These are phyloP conservation scores for Drosophila prostipennis DNA, from an alignment of 2,888 invertebrate genomes.

Conservation along the genomic window DNA sequence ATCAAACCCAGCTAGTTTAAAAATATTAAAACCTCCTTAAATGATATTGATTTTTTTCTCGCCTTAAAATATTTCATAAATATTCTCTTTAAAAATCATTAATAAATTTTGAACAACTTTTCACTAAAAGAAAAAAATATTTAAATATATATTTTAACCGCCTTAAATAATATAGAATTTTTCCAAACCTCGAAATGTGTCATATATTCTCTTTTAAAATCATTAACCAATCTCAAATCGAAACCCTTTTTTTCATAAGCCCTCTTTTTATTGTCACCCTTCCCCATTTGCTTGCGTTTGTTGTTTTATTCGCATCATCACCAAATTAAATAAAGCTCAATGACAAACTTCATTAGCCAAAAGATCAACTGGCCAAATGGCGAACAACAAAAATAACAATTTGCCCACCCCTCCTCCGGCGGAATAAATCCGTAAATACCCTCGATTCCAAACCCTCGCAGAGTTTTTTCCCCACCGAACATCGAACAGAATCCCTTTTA, in stretches of 20 bases:
- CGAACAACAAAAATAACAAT: constrained; percentile 70
- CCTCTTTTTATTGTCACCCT: background rate
- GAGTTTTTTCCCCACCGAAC: background rate
- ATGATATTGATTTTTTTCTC: too few species aligned
- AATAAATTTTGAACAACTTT: too few species aligned
- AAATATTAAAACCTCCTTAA: too few species aligned
- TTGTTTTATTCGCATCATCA: constrained; percentile 50
- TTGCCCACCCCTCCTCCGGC: constrained; percentile 37
- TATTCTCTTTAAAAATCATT: too few species aligned
- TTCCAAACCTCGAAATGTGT: too few species aligned
- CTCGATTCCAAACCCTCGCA: background rate
- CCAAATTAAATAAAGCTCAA: constrained; percentile 78
- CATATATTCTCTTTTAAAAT: background rate
- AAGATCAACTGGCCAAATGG: constrained; percentile 72
- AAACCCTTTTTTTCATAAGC: constrained; percentile 25
- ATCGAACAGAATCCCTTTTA: constrained; percentile 5
- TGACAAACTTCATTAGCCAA: constrained; percentile 80
- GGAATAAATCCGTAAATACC: constrained; percentile 19
- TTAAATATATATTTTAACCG: too few species aligned
- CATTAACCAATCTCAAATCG: background rate
- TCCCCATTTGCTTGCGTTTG: background rate
- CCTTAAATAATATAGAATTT: too few species aligned
- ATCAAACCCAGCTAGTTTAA: too few species aligned
- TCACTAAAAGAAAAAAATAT: too few species aligned
- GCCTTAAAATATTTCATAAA: too few species aligned